A percentile compares a stretch with the other conserved stretches of the same genome.
Evolutionary conservation across 2,113 vertebrate genomes (phyloP).

Genomic region (Chlamydotis undulata): DNA sequence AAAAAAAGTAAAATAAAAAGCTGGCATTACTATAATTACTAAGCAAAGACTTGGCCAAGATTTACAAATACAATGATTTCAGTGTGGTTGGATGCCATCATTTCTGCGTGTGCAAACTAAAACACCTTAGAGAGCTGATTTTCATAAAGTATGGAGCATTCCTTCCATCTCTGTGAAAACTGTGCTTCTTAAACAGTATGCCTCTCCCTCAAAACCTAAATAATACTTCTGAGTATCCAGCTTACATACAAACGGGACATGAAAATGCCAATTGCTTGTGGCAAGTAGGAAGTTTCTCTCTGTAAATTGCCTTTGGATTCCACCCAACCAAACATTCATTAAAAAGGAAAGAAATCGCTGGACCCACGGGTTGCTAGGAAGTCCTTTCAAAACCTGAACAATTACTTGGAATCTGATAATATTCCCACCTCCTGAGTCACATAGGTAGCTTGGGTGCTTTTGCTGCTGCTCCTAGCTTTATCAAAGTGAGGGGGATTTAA

Average conservation of each 20-base stretch:
- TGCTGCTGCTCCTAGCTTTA: background rate
- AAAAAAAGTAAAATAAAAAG: no score
- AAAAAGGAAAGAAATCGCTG: background rate
- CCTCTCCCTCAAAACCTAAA: background rate
- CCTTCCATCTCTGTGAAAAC: background rate
- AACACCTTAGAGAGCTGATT: background rate
- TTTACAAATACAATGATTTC: background rate
- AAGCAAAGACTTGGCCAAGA: background rate
- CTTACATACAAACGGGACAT: slow-evolving; percentile 6
- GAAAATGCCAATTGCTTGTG: slow-evolving; percentile 12
- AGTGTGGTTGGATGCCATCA: background rate
- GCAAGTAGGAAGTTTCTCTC: slow-evolving; percentile 3
- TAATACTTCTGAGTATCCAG: background rate
- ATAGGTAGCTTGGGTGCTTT: background rate
- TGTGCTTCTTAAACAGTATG: background rate
- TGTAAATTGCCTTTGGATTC: slow-evolving; percentile 17
- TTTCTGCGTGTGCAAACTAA: background rate
- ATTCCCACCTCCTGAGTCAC: background rate
- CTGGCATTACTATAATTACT: background rate
- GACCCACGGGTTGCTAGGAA: background rate
- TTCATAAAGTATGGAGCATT: background rate
- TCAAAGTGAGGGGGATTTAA: background rate
- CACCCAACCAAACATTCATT: background rate
- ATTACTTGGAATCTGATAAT: background rate
- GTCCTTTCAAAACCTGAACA: background rate